Evolutionary conservation across 2,888 invertebrate genomes (phyloP).

Genomic region (Brenthis ino): DNA sequence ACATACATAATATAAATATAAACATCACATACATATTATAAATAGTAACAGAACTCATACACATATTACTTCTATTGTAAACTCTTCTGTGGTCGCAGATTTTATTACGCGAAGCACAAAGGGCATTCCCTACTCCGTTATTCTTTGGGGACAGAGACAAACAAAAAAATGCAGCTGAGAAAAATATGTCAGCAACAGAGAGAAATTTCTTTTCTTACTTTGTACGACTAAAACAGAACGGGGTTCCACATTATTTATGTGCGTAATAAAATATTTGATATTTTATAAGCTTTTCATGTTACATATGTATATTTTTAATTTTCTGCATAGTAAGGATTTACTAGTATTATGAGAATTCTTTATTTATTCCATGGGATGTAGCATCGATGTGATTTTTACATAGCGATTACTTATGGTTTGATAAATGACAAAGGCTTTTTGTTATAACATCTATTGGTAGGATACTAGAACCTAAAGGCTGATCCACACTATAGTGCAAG

Average conservation of each 20-base stretch:
- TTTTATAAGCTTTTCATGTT: background rate
- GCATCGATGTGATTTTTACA: too few species aligned
- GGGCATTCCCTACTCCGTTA: slow-evolving; percentile 55
- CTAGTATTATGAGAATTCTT: too few species aligned
- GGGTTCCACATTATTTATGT: slow-evolving; percentile 12
- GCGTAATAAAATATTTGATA: slow-evolving; percentile 8
- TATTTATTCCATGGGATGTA: too few species aligned
- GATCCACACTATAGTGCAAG: too few species aligned
- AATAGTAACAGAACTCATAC: background rate
- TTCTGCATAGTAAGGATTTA: background rate
- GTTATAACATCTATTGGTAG: too few species aligned
- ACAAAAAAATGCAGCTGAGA: slow-evolving; percentile 43
- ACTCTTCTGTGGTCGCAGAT: slow-evolving; percentile 48
- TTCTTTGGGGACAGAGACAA: slow-evolving; percentile 46
- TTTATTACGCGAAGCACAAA: slow-evolving; percentile 71
- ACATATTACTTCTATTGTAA: slow-evolving; percentile 2
- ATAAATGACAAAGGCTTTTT: too few species aligned
- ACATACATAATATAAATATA: too few species aligned
- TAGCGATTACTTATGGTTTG: too few species aligned
- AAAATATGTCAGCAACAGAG: slow-evolving; percentile 33
- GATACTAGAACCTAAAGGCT: too few species aligned
- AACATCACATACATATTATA: too few species aligned
- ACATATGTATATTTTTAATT: background rate
- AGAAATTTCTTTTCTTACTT: slow-evolving; percentile 33
- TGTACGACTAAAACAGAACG: slow-evolving; percentile 23